These are phyloP conservation scores for Oligia fasciuncula DNA, from an alignment of 2,888 invertebrate genomes.

Conservation along the genomic window DNA sequence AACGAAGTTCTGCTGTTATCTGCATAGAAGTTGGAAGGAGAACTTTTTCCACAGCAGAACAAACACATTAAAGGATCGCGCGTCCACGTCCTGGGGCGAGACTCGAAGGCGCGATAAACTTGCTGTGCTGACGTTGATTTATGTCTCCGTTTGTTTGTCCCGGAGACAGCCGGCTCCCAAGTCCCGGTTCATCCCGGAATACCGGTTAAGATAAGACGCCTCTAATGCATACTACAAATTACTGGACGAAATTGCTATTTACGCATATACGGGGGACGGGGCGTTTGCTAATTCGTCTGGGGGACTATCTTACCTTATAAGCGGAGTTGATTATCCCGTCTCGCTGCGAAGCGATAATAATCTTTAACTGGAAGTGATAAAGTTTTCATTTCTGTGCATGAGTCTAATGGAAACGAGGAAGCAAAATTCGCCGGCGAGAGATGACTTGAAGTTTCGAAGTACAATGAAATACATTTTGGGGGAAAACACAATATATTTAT, in stretches of 20 bases:
- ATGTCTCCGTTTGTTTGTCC: constrained; percentile 88
- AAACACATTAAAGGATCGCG: constrained; percentile 85
- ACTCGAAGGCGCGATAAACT: constrained; percentile 85
- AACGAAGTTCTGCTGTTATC: constrained; percentile 69
- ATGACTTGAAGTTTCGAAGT: constrained; percentile 66
- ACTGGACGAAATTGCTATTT: constrained; percentile 80
- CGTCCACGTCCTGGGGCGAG: constrained; percentile 75
- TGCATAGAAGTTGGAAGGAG: constrained; percentile 69
- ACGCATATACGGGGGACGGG: constrained; percentile 72
- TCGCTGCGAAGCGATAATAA: constrained; percentile 52
- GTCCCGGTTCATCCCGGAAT: constrained; percentile 81
- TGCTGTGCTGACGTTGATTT: constrained; percentile 87
- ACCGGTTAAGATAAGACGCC: constrained; percentile 82
- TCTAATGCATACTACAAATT: constrained; percentile 85
- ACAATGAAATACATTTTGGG: constrained; percentile 63
- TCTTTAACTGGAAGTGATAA: constrained; percentile 59
- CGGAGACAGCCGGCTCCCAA: constrained; percentile 80
- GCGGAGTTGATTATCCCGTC: constrained; percentile 63
- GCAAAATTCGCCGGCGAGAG: constrained; percentile 57
- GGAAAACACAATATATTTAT: constrained; percentile 55
- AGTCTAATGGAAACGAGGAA: constrained; percentile 57
- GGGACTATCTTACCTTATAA: constrained; percentile 67
- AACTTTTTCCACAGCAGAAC: constrained; percentile 79
- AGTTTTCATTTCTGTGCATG: constrained; percentile 53
- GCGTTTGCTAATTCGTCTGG: constrained; percentile 68